Evolutionary conservation across 2,113 vertebrate species (phyloP).

Genomic region (Aegithalos caudatus): DNA sequence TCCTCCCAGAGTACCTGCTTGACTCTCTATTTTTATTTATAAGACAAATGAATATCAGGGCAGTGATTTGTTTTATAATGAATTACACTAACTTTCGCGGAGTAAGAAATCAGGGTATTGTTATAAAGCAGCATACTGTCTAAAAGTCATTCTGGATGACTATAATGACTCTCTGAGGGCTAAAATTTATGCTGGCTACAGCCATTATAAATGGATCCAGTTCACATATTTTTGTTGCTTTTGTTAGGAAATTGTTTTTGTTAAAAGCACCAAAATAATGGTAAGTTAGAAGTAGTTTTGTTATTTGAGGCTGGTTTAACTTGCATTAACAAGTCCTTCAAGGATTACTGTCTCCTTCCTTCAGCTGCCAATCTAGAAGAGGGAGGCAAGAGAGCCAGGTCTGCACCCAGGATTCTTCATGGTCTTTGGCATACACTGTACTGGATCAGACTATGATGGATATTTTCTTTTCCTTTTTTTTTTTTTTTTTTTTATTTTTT

Average conservation of each 20-base stretch:
- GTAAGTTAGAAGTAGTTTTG: background rate
- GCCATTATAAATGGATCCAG: background rate
- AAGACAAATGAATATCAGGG: background rate
- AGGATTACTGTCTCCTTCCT: background rate
- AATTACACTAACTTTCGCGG: background rate
- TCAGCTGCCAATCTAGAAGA: background rate
- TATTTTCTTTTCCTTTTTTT: too few relatives aligned
- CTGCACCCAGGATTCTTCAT: background rate
- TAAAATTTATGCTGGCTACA: background rate
- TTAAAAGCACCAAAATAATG: background rate
- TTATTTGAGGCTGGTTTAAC: background rate
- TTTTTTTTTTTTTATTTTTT: too few relatives aligned
- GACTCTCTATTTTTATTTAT: background rate
- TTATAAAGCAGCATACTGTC: background rate
- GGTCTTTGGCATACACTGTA: background rate
- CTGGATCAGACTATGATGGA: background rate
- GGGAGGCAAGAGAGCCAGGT: background rate
- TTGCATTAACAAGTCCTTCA: background rate
- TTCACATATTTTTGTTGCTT: background rate
- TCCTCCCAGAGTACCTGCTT: background rate
- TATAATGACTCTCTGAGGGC: background rate
- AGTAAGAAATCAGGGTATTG: background rate
- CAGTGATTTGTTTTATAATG: constrained; percentile 10
- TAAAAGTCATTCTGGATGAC: background rate
- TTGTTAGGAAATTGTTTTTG: background rate